These are phyloP conservation scores for Agrenia bidenticulata DNA, from an alignment of 2,888 invertebrate species.

Conservation along the genomic window DNA sequence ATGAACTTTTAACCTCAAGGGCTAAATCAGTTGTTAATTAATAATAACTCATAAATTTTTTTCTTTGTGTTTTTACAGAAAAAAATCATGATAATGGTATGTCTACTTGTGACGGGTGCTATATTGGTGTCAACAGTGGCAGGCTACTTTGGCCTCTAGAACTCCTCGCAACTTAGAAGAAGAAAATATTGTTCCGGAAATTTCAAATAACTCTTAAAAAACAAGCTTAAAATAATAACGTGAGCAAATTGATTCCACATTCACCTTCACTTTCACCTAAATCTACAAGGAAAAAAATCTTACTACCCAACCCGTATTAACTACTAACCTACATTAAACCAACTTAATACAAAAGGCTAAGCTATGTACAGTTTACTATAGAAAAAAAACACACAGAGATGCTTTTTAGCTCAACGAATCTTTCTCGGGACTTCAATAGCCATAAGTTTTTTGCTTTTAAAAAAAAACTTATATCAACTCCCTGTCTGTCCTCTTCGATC, in stretches of 20 bases:
- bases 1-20: too few species aligned
- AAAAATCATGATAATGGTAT: slow-evolving; percentile 48
- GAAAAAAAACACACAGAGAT: neutral
- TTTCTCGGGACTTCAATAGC: neutral
- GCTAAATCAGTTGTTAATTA: too few species aligned
- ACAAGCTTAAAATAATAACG: neutral
- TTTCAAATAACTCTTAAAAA: neutral
- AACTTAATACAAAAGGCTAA: neutral
- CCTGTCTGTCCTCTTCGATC: neutral
- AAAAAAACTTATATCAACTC: slow-evolving; percentile 4
- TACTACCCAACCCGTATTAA: too few species aligned
- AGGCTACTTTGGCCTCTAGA: slow-evolving; percentile 45
- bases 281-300: too few species aligned
- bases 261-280: slow-evolving; percentile 14
- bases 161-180: neutral
- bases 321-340: too few species aligned
- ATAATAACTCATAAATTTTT: too few species aligned
- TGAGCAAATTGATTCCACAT: neutral
- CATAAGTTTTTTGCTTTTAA: slow-evolving; percentile 14
- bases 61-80: too few species aligned
- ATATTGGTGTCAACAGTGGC: slow-evolving; percentile 46
- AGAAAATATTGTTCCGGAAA: too few species aligned
- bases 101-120: slow-evolving; percentile 44
- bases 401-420: slow-evolving; percentile 13
- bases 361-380: neutral